Evolutionary conservation across 1,140 invertebrate species (phyloP), one percentile per base, ranked within the genome.

Genomic region (Lepidotrigona ventralis): DNA sequence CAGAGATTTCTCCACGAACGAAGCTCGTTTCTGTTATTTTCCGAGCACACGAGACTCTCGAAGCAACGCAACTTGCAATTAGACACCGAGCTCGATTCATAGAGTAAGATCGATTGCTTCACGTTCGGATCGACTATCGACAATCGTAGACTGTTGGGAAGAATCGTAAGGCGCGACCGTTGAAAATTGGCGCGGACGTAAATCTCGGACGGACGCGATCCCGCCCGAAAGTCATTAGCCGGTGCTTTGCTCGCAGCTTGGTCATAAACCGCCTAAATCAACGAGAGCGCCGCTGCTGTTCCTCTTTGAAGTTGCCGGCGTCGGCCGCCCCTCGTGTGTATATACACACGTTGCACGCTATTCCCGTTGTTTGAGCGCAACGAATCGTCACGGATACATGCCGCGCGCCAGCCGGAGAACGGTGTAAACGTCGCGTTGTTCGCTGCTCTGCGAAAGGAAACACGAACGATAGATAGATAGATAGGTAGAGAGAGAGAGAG

Each of bases 361-460:
- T 68, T 58, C 76, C 68, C 63, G 83, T 91, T 92, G 91, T 93
- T 91, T 90, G 86, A 93, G 88, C 89, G 80, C 87, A 88, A 93
- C 92, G 92, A 93, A 93, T 93, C 90, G 90, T 91, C 88, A 82
- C 86, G 83, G n/a, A 74, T 29, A 54, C 71, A 74, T 58, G 75
- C n/a, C 63, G 79, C 33, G 74, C 79, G 56, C 58, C 71, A 66
- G 63, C 81, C 60, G 29, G 54, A 26, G 70, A 15, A 29, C 71
- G 70, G 17, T 68, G 46, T 54, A 69, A 75, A 64, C n/a, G 72
- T 51, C 21, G 39, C 53, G 58, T 60, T 12, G 58, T 60, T 51
- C 33, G 56, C n/a, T 70, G 58, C 33, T 39, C 46, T 19, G 54
- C 54, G 33, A 64, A 54, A 73, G 60, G 53, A 56, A 60, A n/a